Evolutionary conservation across 2,888 invertebrate genomes (phyloP).

Genomic region (Thecophora atra): DNA sequence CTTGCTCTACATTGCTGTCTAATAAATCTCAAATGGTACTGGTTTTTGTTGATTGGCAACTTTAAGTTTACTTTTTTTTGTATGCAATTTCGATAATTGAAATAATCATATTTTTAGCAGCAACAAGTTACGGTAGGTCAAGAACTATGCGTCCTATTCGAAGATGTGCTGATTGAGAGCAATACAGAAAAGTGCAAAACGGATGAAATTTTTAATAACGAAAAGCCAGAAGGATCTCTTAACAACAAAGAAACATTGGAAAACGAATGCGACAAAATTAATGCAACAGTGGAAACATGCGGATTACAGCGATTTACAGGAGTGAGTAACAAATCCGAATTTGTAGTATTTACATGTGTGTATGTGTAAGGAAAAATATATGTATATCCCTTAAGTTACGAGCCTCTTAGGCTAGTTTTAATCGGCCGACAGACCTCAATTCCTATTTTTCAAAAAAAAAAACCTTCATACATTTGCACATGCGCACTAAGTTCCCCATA

Average conservation of each 20-base stretch:
- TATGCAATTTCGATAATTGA: slow-evolving; percentile 16
- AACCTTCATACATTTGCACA: too few species aligned
- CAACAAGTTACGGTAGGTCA: slow-evolving; percentile 33
- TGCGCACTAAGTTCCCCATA: too few species aligned
- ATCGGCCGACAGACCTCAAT: too few species aligned
- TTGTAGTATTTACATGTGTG: too few species aligned
- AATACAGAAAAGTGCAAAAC: neutral
- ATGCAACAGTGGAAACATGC: neutral
- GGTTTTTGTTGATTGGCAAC: neutral
- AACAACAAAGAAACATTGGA: neutral
- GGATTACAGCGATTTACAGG: neutral
- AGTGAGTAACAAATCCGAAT: too few species aligned
- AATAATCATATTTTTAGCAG: slow-evolving; percentile 17
- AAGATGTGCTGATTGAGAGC: slow-evolving; percentile 19
- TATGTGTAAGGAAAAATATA: too few species aligned
- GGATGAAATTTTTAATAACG: neutral
- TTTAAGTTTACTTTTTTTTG: slow-evolving; percentile 1
- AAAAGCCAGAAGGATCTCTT: neutral
- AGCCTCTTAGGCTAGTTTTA: too few species aligned
- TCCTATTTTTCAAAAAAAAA: too few species aligned
- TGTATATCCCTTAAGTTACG: too few species aligned
- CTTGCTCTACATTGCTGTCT: neutral
- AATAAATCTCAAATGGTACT: slow-evolving; percentile 1
- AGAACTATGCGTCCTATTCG: slow-evolving; percentile 1
- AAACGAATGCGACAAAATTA: neutral